Base-by-base conservation (phyloP, 2,113 vertebrate genomes). In the Piaya cayana region DNA sequence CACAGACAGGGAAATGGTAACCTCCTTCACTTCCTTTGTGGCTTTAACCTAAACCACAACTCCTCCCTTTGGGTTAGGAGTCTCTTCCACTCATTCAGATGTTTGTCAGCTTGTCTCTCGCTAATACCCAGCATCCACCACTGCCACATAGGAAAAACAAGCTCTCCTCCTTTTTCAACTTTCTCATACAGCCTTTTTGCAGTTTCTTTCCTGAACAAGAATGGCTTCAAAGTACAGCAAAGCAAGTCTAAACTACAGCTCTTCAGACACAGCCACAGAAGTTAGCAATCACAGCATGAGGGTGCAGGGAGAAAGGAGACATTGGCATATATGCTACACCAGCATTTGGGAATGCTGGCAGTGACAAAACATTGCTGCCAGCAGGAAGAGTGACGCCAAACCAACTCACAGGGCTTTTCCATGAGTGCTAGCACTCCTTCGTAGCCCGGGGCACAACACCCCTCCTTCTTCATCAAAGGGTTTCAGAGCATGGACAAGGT, bases 1-100 rank as follows among this genome's bases (percentile, higher is more conserved):
- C 98, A 97, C 98, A 98, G 86, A 98, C 96, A 97, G 97, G 97
- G 97, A 98, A 97, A 97, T 95, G 96, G 97, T 96, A 96, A 97
- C 59, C 86, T 97, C 96, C 95, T 97, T 97, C 96, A 92, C 96
- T 98, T 98, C 98, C 98, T 97, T 69, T 98, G 98, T 90, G 98
- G 97, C 97, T 97, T 98, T 96, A 93, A 97, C 88, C 97, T 93
- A 97, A 98, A 97, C 98, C 98, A 97, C 97, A 98, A 85, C 97
- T 96, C 97, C 96, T 98, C 96, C 97, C 96, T 93, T 84, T 92
- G 78, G 88, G 91, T 95, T 95, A 89, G 55, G 86, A 96, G 94
- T 91, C 81, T 94, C 96, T 96, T 97, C 97, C 96, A 88, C 88
- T 88, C 96, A 96, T 95, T 97, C 91, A 92, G 95, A 97, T 92